Evolutionary conservation across 2,113 vertebrate genomes (phyloP).

Genomic region (Petrocephalus zakoni): DNA sequence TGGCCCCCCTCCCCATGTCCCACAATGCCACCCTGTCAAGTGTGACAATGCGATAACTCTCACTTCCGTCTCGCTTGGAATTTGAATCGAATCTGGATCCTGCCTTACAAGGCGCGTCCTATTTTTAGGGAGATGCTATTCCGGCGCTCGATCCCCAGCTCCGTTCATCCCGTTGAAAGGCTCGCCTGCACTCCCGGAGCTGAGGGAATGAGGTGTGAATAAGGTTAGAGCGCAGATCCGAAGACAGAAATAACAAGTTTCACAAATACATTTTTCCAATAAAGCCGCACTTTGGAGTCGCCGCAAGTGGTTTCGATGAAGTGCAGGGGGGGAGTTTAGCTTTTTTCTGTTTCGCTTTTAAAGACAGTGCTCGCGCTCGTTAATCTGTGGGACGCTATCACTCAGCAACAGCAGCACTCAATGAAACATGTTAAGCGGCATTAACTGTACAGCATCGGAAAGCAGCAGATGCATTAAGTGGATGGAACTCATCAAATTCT

Average conservation of each 20-base stretch:
- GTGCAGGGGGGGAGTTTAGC: not conserved
- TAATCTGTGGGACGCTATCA: not conserved
- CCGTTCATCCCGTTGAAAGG: not conserved
- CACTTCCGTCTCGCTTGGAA: slow-evolving; percentile 7
- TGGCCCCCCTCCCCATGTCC: not conserved
- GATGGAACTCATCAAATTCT: not conserved
- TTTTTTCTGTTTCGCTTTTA: not conserved
- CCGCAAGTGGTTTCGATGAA: not conserved
- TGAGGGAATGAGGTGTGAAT: not conserved
- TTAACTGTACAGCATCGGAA: not conserved
- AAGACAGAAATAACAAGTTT: slow-evolving; percentile 9
- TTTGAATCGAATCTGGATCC: slow-evolving; percentile 17
- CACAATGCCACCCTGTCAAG: slow-evolving; percentile 22
- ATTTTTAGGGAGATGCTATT: slow-evolving; percentile 19
- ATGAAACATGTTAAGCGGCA: not conserved
- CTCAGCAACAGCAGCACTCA: not conserved
- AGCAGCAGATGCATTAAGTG: not conserved
- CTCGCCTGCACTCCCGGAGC: not conserved
- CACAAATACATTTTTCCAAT: slow-evolving; percentile 1
- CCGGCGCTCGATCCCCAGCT: not conserved
- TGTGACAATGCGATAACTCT: slow-evolving; percentile 23
- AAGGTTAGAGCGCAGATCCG: not conserved
- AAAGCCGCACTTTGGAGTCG: not conserved
- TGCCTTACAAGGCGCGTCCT: slow-evolving; percentile 14
- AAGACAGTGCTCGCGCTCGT: not conserved